phyloP scores from a whole-genome alignment of 2,888 invertebrate genomes.

The Aphidius colemani region DNA sequence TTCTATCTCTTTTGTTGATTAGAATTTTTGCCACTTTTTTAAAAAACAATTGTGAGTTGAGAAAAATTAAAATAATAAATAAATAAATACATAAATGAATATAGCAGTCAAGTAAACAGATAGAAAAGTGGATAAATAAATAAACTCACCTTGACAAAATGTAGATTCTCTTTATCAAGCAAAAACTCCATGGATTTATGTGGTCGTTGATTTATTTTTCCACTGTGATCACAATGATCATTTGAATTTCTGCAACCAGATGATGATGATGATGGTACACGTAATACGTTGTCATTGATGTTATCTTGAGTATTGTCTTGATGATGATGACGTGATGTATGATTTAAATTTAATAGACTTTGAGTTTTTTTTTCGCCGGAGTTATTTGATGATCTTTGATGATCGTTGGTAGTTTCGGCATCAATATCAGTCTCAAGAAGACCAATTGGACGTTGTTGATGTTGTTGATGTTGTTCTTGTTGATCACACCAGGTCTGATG shows the following conservation, averaged over 20 bases:
- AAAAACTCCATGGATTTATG: constrained; percentile 96
- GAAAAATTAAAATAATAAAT: background rate
- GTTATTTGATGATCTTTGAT: constrained; percentile 6
- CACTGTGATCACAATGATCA: constrained; percentile 53
- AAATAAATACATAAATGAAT: background rate
- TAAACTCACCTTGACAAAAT: constrained; percentile 79
- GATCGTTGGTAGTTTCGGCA: constrained; percentile 63
- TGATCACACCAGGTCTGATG: constrained; percentile 30
- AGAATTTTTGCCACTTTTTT: no score
- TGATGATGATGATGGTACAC: constrained; percentile 57
- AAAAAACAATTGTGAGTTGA: no score
- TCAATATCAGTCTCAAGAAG: constrained; percentile 91
- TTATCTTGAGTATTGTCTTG: constrained; percentile 59
- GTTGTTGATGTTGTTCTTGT: constrained; percentile 45
- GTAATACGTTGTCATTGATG: constrained; percentile 53
- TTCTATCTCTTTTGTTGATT: no score
- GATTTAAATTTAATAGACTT: constrained; percentile 69
- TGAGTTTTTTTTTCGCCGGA: constrained; percentile 64
- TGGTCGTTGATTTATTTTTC: constrained; percentile 61
- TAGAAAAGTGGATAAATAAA: background rate
- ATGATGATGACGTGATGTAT: constrained; percentile 60
- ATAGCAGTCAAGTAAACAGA: no score
- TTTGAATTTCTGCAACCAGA: constrained; percentile 49
- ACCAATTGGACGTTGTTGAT: constrained; percentile 70
- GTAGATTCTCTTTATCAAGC: constrained; percentile 89